These are phyloP conservation scores for Scaptomyza reducta DNA, from an alignment of 2,888 invertebrate genomes.

Conservation along the genomic window DNA sequence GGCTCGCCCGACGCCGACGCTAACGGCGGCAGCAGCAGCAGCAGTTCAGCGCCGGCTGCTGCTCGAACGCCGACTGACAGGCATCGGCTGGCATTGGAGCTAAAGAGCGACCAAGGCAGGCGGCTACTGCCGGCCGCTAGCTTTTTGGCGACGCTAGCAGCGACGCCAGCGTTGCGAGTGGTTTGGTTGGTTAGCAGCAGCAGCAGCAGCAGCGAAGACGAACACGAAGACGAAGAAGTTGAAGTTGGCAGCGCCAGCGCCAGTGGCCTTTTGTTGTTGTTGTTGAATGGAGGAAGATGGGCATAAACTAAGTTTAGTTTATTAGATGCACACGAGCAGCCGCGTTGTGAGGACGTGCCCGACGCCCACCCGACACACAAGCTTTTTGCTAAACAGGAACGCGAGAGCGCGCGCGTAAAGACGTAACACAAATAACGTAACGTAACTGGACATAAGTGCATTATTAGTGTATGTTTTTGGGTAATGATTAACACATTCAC, in stretches of 20 bases:
- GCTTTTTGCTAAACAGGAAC: slow-evolving; percentile 23
- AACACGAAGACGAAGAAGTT: slow-evolving; percentile 7
- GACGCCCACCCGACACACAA: slow-evolving; percentile 61
- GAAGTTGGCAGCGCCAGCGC: slow-evolving; percentile 26
- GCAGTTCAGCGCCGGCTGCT: slow-evolving; percentile 16
- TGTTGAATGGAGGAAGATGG: slow-evolving; percentile 71
- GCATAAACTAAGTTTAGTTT: slow-evolving; percentile 83
- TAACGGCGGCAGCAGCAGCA: background rate
- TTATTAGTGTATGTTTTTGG: background rate
- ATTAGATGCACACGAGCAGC: slow-evolving; percentile 85
- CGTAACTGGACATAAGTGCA: background rate
- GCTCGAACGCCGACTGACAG: slow-evolving; percentile 37
- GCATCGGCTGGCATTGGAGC: slow-evolving; percentile 21
- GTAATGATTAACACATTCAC: background rate
- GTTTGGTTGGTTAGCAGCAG: slow-evolving; percentile 55
- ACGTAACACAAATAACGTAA: background rate
- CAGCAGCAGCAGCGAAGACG: slow-evolving; percentile 13
- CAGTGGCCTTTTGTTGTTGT: slow-evolving; percentile 42
- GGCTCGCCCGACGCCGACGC: background rate
- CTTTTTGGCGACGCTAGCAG: slow-evolving; percentile 37
- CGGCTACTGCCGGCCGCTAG: slow-evolving; percentile 31
- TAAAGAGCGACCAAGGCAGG: slow-evolving; percentile 27
- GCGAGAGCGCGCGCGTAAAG: slow-evolving; percentile 35
- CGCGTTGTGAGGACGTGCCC: slow-evolving; percentile 84
- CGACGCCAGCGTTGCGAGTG: slow-evolving; percentile 48